A percentile compares a stretch with the other conserved stretches of the same genome.
These are phyloP conservation scores for Masticophis lateralis DNA, from an alignment of 2,797 vertebrate species.

Conservation along the genomic window DNA sequence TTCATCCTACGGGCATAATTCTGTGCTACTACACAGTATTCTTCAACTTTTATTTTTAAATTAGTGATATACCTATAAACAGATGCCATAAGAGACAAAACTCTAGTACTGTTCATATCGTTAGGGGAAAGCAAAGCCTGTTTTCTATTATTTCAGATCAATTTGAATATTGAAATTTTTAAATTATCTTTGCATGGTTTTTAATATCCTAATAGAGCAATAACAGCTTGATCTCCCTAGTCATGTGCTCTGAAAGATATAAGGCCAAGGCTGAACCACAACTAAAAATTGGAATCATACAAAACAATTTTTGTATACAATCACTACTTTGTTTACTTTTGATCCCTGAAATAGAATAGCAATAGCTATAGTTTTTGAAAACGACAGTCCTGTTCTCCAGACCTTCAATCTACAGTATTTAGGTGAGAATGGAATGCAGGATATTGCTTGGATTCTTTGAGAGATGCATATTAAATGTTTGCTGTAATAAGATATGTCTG, in stretches of 20 bases:
- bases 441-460: rapidly evolving
- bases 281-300: background rate
- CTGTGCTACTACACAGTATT: background rate
- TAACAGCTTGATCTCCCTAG: background rate
- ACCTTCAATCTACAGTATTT: background rate
- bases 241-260: background rate
- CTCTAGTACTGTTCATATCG: background rate
- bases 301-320: background rate
- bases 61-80: background rate
- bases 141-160: background rate
- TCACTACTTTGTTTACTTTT: background rate
- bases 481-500: slow-evolving; percentile 36
- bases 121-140: background rate
- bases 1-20: background rate
- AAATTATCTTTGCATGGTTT: background rate
- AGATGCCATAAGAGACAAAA: background rate
- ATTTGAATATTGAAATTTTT: background rate
- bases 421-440: background rate
- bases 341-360: background rate
- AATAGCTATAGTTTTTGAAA: background rate
- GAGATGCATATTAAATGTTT: slow-evolving; percentile 19
- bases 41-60: background rate
- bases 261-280: background rate
- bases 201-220: background rate
- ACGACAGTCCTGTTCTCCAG: background rate